Evolutionary conservation across 1,140 invertebrate species (phyloP).

Genomic region (Temnothorax nylanderi): DNA sequence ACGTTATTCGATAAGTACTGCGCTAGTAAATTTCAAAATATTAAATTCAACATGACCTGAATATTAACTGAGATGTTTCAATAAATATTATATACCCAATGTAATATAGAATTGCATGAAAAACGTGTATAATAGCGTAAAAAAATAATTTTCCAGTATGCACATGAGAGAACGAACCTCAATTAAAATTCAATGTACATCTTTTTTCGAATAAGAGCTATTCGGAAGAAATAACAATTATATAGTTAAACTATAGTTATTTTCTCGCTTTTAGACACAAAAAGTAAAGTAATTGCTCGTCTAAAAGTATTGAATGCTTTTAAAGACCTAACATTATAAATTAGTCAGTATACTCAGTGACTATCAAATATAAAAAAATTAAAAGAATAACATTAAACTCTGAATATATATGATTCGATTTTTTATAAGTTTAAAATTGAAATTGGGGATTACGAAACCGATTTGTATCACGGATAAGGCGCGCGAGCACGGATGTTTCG

Average conservation of each 20-base stretch:
- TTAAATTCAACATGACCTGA: conserved; percentile 30
- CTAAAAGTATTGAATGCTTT: not conserved
- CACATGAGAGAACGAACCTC: not conserved
- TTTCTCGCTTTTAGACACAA: not conserved
- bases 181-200: conserved; percentile 6
- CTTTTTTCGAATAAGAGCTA: not conserved
- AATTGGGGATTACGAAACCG: not conserved
- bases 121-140: conserved; percentile 5
- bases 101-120: conserved; percentile 7
- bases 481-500: conserved; percentile 69
- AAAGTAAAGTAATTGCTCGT: not conserved
- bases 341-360: not conserved
- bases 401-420: too few relatives aligned
- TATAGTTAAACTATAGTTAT: not conserved
- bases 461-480: conserved; percentile 51
- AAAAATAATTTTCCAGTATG: not conserved
- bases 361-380: not conserved
- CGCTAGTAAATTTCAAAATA: not conserved
- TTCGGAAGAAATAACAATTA: not conserved
- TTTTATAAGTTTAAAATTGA: not conserved
- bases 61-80: conserved; percentile 15
- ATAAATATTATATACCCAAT: conserved; percentile 22
- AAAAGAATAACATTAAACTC: not conserved
- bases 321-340: not conserved
- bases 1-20: conserved; percentile 2